phyloP scores from a whole-genome alignment of 2,113 vertebrate genomes.

The Anguilla japonica region DNA sequence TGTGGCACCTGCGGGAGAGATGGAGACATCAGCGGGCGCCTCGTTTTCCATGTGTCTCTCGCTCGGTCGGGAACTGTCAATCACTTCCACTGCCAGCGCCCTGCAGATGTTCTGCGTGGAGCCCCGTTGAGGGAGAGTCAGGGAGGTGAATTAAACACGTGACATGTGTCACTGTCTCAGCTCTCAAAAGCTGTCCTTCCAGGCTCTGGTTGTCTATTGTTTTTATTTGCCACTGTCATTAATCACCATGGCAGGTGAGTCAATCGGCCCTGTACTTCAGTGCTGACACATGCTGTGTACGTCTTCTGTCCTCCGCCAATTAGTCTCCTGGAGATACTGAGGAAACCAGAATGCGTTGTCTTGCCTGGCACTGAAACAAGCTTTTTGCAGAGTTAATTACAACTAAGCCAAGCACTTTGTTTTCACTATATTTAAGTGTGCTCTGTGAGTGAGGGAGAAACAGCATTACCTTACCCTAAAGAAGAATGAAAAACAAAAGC shows the following conservation, averaged over 20 bases:
- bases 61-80: slow-evolving; percentile 47
- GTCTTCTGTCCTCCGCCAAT: slow-evolving; percentile 32
- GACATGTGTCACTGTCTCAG: neutral
- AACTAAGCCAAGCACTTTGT: slow-evolving; percentile 27
- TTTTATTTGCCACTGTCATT: neutral
- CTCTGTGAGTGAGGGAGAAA: slow-evolving; percentile 11
- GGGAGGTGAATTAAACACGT: neutral
- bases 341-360: slow-evolving; percentile 20
- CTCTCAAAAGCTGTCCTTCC: neutral
- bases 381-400: slow-evolving; percentile 33
- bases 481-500: slow-evolving; percentile 3
- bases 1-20: slow-evolving; percentile 43
- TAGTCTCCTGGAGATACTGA: slow-evolving; percentile 30
- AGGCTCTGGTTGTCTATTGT: neutral
- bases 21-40: slow-evolving; percentile 40
- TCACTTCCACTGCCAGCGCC: slow-evolving; percentile 38
- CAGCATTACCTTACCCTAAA: slow-evolving; percentile 13
- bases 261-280: neutral
- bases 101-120: neutral
- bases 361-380: slow-evolving; percentile 8
- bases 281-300: slow-evolving; percentile 14
- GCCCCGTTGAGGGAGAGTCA: neutral
- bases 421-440: slow-evolving; percentile 30
- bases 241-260: slow-evolving; percentile 12
- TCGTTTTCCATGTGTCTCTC: slow-evolving; percentile 43